phyloP scores from a whole-genome alignment of 2,113 vertebrate genomes.

The Elaphurus davidianus region DNA sequence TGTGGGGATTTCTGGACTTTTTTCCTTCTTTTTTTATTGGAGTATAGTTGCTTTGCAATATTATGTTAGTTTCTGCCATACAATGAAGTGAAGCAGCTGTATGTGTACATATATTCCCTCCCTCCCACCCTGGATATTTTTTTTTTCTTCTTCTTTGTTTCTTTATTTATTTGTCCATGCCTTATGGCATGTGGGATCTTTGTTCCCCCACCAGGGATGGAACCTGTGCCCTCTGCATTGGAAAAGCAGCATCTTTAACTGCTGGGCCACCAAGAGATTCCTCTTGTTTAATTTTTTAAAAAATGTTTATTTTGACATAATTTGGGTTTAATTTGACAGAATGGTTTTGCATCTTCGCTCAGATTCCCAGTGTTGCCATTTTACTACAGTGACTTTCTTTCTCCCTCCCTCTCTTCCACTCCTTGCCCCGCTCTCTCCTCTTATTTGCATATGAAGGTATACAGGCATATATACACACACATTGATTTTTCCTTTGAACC shows the following conservation, averaged over 20 bases:
- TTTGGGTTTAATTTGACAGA: not conserved
- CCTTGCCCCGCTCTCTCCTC: too few relatives aligned
- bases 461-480: not conserved
- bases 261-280: not conserved
- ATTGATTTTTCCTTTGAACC: not conserved
- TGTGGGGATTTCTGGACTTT: not conserved
- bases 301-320: not conserved
- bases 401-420: too few relatives aligned
- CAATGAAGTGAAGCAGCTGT: not conserved
- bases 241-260: not conserved
- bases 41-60: not conserved
- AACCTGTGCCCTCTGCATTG: not conserved
- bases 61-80: not conserved
- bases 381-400: not conserved
- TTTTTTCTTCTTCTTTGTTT: not conserved
- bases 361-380: not conserved
- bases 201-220: not conserved
- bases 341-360: not conserved
- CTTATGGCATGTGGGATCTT: not conserved
- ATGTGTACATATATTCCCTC: not conserved
- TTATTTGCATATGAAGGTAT: not conserved
- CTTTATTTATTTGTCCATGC: not conserved
- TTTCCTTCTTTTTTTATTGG: not conserved
- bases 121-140: not conserved
- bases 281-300: not conserved